These are phyloP conservation scores for Prolemur simus DNA, from an alignment of 2,113 vertebrate genomes.

Conservation along the genomic window DNA sequence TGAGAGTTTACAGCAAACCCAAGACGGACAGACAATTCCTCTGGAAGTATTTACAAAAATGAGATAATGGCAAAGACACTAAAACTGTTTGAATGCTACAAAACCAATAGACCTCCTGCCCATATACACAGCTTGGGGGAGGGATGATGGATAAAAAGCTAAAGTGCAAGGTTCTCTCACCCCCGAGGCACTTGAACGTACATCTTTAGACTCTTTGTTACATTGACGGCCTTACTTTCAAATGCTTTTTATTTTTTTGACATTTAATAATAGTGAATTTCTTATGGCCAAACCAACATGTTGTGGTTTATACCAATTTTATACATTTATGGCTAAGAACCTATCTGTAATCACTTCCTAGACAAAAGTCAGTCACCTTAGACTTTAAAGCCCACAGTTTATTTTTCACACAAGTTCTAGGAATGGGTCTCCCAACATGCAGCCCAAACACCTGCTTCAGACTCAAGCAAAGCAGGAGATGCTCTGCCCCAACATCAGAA, in stretches of 20 bases:
- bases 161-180: accelerated
- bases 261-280: neutral
- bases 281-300: neutral
- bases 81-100: accelerated
- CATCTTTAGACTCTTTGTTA: accelerated
- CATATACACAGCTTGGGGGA: accelerated
- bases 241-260: neutral
- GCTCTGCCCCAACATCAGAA: neutral
- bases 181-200: neutral
- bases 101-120: neutral
- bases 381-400: neutral
- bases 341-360: neutral
- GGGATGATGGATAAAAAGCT: neutral
- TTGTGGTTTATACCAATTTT: neutral
- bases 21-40: neutral
- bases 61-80: too few relatives aligned
- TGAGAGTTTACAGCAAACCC: neutral
- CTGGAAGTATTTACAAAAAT: neutral
- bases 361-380: neutral
- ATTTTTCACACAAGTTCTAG: neutral
- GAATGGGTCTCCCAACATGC: neutral
- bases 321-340: neutral
- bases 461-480: neutral
- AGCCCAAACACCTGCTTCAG: neutral
- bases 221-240: neutral